Base-by-base conservation (phyloP, 2,888 invertebrate species). In the Ligdia adustata region DNA sequence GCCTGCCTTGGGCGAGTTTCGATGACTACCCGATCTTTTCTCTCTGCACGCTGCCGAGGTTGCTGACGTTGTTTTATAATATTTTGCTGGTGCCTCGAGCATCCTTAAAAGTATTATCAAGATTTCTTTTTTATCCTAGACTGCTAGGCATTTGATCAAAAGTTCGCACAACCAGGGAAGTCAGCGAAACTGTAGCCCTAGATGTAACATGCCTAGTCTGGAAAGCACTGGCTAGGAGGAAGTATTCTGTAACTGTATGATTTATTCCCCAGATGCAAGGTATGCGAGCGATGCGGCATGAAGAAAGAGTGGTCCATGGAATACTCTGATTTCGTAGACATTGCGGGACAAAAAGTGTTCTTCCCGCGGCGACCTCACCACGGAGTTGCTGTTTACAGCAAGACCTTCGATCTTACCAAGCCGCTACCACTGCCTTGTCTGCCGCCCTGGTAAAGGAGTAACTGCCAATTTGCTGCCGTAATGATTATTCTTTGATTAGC, bases 241-340 rank as follows among this genome's bases (percentile, higher is more conserved):
- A 9, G 15, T 20, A n/a, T 2, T 13, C 6, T 29, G 1, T 7
- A 18, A 20, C 2, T 16, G 4, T 29, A 1, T 7, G 12, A 26
- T 28, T 9, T 14, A 26, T 64, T 66, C 3, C n/a, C n/a, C 63
- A 92, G 92, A 3, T 69, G 83, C 0, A 85, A 71, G 56, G 78
- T 91, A 26, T 91, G 91, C 57, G 83, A 91, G 59, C 82, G 77
- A 38, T 66, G 83, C 34, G 86, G 84, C 7, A 91, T 92, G 91
- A 78, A 82, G 50, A 62, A 72, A 4, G 82, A 78, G 1, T 90
- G 89, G 75, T 76, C 86, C 15, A 87, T 92, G 74, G 76, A 90
- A 1, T 93, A 91, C 55, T 71, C 80, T 0, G 85, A 91, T 0
- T 92, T 90, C 51, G 71, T 91, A 0, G 90, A 91, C 48, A 69